These are phyloP conservation scores for Coptodon bakossiorum DNA, from an alignment of 2,113 vertebrate genomes.

Conservation along the genomic window DNA sequence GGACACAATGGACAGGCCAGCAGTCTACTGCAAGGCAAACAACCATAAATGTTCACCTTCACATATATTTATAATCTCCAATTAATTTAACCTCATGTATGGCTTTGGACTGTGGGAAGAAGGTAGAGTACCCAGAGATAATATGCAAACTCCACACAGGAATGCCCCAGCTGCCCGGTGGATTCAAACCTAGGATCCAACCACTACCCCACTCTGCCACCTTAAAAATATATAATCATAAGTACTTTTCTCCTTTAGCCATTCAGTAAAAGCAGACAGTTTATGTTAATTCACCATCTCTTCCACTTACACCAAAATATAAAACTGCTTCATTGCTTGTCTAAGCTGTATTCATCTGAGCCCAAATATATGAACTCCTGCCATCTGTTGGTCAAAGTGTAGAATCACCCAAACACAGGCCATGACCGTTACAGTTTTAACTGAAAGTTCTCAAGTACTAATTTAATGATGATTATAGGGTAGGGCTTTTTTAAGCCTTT, in stretches of 20 bases:
- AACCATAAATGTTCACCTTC: not conserved
- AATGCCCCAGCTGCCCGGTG: not conserved
- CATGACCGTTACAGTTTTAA: not conserved
- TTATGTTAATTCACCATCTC: not conserved
- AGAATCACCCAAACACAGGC: not conserved
- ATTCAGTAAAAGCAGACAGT: not conserved
- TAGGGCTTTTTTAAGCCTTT: not conserved
- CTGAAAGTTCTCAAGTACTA: not conserved
- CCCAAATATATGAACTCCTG: conserved; percentile 1
- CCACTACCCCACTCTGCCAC: not conserved
- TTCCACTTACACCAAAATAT: not conserved
- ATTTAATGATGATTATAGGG: not conserved
- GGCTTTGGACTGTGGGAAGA: no score
- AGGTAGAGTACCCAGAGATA: no score
- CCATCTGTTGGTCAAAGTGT: conserved; percentile 37
- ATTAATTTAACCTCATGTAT: no score
- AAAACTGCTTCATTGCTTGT: not conserved
- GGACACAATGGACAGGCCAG: no score
- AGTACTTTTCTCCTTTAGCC: not conserved
- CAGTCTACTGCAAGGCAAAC: not conserved
- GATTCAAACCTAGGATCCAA: not conserved
- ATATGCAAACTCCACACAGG: not conserved
- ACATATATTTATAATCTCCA: not conserved
- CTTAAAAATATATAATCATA: not conserved
- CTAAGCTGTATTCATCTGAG: no score